These are phyloP conservation scores for Poeciliopsis gracilis DNA, from an alignment of 2,797 vertebrate species.

Conservation along the genomic window DNA sequence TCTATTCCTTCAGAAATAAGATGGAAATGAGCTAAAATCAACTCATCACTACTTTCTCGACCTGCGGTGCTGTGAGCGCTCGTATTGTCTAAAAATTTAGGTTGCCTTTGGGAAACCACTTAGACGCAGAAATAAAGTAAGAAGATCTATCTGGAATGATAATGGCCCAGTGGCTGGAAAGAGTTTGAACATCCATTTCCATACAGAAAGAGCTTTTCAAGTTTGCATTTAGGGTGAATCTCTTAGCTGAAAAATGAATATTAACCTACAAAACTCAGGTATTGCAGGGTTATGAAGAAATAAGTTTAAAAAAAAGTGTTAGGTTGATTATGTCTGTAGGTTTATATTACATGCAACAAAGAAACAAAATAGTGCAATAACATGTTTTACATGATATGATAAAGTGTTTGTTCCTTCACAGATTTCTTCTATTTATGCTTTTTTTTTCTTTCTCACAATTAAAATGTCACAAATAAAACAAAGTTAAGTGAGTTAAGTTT, in stretches of 20 bases:
- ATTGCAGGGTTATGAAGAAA: constrained; percentile 50
- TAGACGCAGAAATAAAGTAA: constrained; percentile 58
- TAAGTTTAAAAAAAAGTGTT: constrained; percentile 24
- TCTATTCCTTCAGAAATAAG: constrained; percentile 51
- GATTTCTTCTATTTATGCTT: background rate
- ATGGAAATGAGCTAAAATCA: constrained; percentile 65
- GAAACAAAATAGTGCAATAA: constrained; percentile 3
- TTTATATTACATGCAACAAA: constrained; percentile 18
- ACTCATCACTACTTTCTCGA: constrained; percentile 31
- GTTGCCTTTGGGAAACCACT: constrained; percentile 58
- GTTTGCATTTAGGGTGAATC: constrained; percentile 64
- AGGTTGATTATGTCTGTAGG: constrained; percentile 36
- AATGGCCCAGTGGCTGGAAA: constrained; percentile 49
- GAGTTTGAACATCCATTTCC: constrained; percentile 66
- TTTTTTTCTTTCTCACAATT: background rate
- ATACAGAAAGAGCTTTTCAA: constrained; percentile 60
- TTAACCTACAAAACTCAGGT: constrained; percentile 48
- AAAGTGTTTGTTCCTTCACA: background rate
- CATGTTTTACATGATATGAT: background rate
- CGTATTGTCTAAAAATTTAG: constrained; percentile 47
- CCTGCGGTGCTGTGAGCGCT: constrained; percentile 41
- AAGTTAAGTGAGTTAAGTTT: background rate
- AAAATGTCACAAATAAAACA: background rate
- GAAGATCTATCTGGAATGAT: constrained; percentile 59
- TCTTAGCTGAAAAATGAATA: constrained; percentile 55